These are phyloP conservation scores for Eristalis pertinax DNA, from an alignment of 2,888 invertebrate genomes.

Conservation along the genomic window DNA sequence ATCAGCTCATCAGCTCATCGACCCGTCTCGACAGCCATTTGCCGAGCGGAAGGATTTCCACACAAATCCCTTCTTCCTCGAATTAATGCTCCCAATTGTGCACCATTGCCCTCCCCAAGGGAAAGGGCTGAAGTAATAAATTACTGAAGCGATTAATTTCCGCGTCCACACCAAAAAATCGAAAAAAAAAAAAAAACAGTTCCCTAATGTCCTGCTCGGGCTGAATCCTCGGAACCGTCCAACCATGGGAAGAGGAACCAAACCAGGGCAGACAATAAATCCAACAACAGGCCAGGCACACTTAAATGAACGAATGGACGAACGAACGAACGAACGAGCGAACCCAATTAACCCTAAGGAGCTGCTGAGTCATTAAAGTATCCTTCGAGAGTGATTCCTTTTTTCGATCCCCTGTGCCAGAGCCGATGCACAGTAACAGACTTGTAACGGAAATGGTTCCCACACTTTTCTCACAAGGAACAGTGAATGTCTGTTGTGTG, in stretches of 20 bases:
- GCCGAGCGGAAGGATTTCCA: constrained; percentile 24
- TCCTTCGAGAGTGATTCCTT: constrained; percentile 54
- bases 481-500: constrained; percentile 38
- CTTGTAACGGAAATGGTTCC: constrained; percentile 71
- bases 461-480: constrained; percentile 55
- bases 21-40: background rate
- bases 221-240: background rate
- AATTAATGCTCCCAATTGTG: constrained; percentile 28
- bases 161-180: constrained; percentile 35
- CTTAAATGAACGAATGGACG: constrained; percentile 36
- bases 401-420: constrained; percentile 8
- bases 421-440: constrained; percentile 53
- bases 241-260: background rate
- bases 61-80: constrained; percentile 52
- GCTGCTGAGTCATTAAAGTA: constrained; percentile 51
- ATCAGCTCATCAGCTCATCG: too few species aligned
- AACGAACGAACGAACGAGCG: constrained; percentile 9
- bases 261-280: constrained; percentile 25
- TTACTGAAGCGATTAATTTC: constrained; percentile 59
- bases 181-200: background rate
- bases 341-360: constrained; percentile 67
- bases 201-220: constrained; percentile 47
- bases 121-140: constrained; percentile 42
- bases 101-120: background rate
- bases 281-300: constrained; percentile 52